A percentile compares a stretch with the other conserved stretches of the same genome.
phyloP scores from a whole-genome alignment of 2,888 invertebrate species.

The Amiota communis region DNA sequence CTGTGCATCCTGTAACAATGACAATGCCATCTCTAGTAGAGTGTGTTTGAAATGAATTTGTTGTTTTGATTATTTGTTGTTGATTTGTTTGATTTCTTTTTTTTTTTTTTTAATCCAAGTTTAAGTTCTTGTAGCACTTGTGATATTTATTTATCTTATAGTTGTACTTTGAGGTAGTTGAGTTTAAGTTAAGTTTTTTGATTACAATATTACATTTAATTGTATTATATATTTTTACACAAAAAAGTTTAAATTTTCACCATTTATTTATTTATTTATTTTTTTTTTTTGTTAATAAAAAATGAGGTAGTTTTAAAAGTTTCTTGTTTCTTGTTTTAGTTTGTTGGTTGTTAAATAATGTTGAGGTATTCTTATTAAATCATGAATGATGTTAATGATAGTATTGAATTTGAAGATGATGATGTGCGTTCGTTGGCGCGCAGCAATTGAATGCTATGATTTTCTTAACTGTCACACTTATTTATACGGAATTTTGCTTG shows the following conservation, averaged over 20 bases:
- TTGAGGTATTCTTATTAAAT: slow-evolving; percentile 60
- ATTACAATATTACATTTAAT: slow-evolving; percentile 43
- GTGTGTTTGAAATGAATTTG: slow-evolving; percentile 4
- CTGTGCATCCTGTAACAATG: slow-evolving; percentile 72
- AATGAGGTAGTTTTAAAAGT: slow-evolving; percentile 63
- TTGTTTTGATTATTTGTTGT: slow-evolving; percentile 9
- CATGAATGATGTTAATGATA: slow-evolving; percentile 22
- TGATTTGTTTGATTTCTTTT: not conserved
- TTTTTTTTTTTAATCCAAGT: slow-evolving; percentile 10
- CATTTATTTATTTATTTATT: slow-evolving; percentile 24
- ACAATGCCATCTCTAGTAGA: slow-evolving; percentile 67
- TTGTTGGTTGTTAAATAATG: slow-evolving; percentile 6
- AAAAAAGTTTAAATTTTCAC: slow-evolving; percentile 32
- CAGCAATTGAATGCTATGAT: slow-evolving; percentile 36
- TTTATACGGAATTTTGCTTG: slow-evolving; percentile 13
- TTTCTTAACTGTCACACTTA: slow-evolving; percentile 30
- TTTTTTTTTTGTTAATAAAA: slow-evolving; percentile 51
- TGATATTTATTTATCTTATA: slow-evolving; percentile 10
- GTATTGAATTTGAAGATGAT: not conserved
- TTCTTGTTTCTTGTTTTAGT: slow-evolving; percentile 35
- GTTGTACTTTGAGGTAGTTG: slow-evolving; percentile 30
- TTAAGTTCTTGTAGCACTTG: slow-evolving; percentile 16
- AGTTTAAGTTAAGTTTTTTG: slow-evolving; percentile 46
- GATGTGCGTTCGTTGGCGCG: slow-evolving; percentile 27
- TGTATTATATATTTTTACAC: slow-evolving; percentile 35